Conservation (phyloP, 2,888 invertebrate species). For the Pharmacophagus antenor region DNA sequence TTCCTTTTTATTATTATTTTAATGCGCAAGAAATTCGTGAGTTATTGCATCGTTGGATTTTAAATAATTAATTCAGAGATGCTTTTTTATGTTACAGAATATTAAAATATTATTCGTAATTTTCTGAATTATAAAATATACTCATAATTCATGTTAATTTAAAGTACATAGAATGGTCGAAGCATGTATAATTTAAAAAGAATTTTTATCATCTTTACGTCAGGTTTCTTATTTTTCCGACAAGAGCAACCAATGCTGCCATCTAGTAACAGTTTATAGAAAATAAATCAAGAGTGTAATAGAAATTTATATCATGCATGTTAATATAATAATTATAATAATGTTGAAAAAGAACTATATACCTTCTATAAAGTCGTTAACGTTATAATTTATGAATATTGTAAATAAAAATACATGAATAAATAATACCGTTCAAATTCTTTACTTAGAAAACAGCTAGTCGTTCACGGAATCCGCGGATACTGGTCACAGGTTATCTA, state of each 20-base stretch:
- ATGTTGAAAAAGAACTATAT: too few species aligned
- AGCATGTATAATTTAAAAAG: too few species aligned
- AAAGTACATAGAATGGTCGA: too few species aligned
- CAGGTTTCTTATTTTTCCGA: too few species aligned
- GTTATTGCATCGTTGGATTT: constrained; percentile 25
- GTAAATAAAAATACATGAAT: too few species aligned
- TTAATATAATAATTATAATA: too few species aligned
- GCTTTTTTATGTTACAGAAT: background rate
- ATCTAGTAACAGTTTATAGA: constrained; percentile 6
- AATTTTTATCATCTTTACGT: too few species aligned
- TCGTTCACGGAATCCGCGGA: constrained; percentile 17
- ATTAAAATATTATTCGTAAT: background rate
- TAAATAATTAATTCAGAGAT: constrained; percentile 1
- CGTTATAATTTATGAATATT: background rate
- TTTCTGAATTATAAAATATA: background rate
- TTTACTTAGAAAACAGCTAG: constrained; percentile 7
- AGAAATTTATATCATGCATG: too few species aligned
- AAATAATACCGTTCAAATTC: constrained; percentile 13
- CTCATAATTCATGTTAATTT: too few species aligned
- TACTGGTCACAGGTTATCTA: constrained; percentile 44
- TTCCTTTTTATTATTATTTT: constrained; percentile 32
- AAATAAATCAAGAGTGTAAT: background rate
- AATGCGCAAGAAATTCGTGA: constrained; percentile 33
- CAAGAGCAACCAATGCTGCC: constrained; percentile 2
- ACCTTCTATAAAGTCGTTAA: too few species aligned